phyloP scores from a whole-genome alignment of 2,113 vertebrate genomes.

The Apodemus speciosus region DNA sequence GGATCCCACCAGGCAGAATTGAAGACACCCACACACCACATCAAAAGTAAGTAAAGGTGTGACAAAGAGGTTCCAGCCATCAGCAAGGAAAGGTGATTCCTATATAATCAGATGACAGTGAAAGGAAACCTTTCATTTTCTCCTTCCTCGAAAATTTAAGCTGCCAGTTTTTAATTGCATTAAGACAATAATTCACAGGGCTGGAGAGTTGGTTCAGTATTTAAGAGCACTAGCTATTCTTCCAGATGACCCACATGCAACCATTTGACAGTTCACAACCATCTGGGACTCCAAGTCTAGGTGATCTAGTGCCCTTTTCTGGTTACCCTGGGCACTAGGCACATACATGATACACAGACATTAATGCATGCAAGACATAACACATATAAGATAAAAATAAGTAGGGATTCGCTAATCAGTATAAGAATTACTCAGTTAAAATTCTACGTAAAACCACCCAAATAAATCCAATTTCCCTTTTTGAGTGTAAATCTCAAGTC shows the following conservation, averaged over 20 bases:
- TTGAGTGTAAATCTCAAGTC: slow-evolving; percentile 33
- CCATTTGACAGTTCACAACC: not conserved
- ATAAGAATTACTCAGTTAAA: not conserved
- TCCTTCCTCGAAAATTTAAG: not conserved
- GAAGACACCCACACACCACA: not conserved
- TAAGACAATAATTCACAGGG: slow-evolving; percentile 46
- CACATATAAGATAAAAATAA: not conserved
- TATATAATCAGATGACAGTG: not conserved
- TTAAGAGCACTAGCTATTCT: not conserved
- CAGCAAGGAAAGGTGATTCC: not conserved
- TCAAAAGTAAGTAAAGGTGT: not conserved
- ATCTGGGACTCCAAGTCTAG: not conserved
- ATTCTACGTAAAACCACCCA: slow-evolving; percentile 41
- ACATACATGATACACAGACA: not conserved
- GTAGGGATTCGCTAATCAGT: not conserved
- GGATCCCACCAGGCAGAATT: not conserved
- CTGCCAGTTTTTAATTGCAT: not conserved
- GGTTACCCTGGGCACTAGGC: not conserved
- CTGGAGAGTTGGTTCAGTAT: not conserved
- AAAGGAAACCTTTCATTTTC: not conserved
- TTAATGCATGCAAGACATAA: not conserved
- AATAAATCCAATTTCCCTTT: slow-evolving; percentile 29
- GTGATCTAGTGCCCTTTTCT: not conserved
- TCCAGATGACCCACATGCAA: not conserved
- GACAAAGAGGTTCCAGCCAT: not conserved